Percentiles rank a stretch among this genome's conserved stretches.
These are phyloP conservation scores for Oppia nitens DNA, from an alignment of 1,140 invertebrate genomes.

Conservation along the genomic window DNA sequence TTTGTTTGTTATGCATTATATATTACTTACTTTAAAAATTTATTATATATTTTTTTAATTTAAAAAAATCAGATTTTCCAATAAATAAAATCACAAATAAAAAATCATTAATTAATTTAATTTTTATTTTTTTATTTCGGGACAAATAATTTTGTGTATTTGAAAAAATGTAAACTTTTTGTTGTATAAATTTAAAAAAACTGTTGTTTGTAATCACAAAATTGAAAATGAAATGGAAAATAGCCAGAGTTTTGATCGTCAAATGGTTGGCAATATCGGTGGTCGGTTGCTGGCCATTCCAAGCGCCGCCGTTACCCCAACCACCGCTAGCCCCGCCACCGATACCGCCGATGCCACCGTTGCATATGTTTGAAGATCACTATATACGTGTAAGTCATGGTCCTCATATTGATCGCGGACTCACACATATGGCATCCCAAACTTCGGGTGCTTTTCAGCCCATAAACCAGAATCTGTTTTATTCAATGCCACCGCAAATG, in stretches of 20 bases:
- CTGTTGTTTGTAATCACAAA: no score
- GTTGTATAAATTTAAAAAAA: no score
- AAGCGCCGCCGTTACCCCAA: background rate
- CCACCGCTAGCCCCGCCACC: background rate
- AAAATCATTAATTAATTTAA: no score
- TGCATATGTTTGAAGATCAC: background rate
- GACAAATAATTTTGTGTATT: no score
- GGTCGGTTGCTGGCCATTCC: background rate
- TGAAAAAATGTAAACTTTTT: no score
- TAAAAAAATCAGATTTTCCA: no score
- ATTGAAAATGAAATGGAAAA: background rate
- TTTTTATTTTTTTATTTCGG: no score
- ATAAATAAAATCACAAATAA: no score
- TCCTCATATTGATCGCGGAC: background rate
- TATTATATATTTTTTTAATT: no score
- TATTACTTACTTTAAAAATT: no score
- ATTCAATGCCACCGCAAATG: background rate
- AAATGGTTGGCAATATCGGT: background rate
- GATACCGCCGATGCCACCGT: background rate
- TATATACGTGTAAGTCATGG: background rate
- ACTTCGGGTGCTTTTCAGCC: background rate
- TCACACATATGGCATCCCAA: background rate
- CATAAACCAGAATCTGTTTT: background rate
- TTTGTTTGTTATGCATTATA: no score
- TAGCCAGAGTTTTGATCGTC: background rate